A percentile compares a stretch with the other conserved stretches of the same genome.
phyloP scores from a whole-genome alignment of 1,140 invertebrate species.

The Ips typographus region DNA sequence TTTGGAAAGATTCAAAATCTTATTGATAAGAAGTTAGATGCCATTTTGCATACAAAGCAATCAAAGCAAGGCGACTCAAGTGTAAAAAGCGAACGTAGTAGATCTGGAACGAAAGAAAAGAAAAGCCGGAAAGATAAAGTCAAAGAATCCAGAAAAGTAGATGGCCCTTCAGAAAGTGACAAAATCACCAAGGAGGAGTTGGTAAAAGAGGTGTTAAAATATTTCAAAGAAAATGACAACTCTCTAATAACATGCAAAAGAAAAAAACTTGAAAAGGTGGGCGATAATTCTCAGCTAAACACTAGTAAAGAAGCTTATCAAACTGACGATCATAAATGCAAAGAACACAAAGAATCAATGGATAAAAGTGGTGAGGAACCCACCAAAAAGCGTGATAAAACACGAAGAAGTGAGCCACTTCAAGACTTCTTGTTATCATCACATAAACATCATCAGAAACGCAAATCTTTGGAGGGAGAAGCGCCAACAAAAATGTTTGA shows the following conservation, averaged over 20 bases:
- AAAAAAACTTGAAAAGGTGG: background rate
- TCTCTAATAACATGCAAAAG: background rate
- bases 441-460: background rate
- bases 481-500: background rate
- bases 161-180: background rate
- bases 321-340: background rate
- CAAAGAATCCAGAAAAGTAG: too few species aligned
- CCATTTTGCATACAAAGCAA: conserved; percentile 19
- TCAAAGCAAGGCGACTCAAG: background rate
- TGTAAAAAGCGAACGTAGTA: background rate
- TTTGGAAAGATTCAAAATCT: conserved; percentile 33
- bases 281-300: background rate
- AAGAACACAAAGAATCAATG: background rate
- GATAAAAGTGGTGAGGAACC: background rate
- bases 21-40: conserved; percentile 33
- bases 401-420: background rate
- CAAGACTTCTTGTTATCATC: too few species aligned
- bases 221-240: conserved; percentile 6
- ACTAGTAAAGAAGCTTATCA: background rate
- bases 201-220: conserved; percentile 22
- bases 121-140: too few species aligned
- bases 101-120: too few species aligned
- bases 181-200: conserved; percentile 21
- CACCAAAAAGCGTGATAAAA: background rate
- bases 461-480: background rate